Evolutionary conservation across 2,888 invertebrate species (phyloP).

Genomic region (Mythimna lalbum): DNA sequence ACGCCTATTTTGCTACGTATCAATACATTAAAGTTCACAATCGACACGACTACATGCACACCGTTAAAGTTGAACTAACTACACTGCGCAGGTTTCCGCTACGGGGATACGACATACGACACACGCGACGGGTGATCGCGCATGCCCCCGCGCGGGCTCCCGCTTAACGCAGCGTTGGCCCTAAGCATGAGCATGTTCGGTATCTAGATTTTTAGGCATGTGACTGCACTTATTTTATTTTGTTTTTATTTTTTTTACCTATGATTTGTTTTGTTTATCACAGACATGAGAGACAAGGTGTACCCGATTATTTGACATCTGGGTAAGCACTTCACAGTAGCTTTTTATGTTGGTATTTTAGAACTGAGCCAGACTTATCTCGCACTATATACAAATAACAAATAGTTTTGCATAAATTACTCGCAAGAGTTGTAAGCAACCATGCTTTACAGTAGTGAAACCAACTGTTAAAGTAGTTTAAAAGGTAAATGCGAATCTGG

Average conservation of each 20-base stretch:
- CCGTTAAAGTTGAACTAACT: too few relatives aligned
- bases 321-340: constrained; percentile 84
- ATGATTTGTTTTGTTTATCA: constrained; percentile 83
- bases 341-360: constrained; percentile 40
- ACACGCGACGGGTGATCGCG: too few relatives aligned
- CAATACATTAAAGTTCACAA: too few relatives aligned
- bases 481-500: not conserved
- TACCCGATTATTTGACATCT: constrained; percentile 89
- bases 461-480: too few relatives aligned
- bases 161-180: too few relatives aligned
- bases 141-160: too few relatives aligned
- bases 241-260: constrained; percentile 70
- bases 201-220: constrained; percentile 41
- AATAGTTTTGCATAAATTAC: not conserved
- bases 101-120: too few relatives aligned
- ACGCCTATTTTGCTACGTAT: too few relatives aligned
- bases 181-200: constrained; percentile 68
- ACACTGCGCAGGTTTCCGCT: too few relatives aligned
- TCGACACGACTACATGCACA: too few relatives aligned
- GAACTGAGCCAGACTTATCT: not conserved
- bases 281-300: constrained; percentile 88
- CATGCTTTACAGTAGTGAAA: not conserved
- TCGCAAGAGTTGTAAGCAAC: not conserved
- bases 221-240: constrained; percentile 65
- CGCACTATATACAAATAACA: not conserved